Percentiles rank a stretch among this genome's conserved stretches.
phyloP scores from a whole-genome alignment of 2,888 invertebrate genomes.

The Perithous albicinctus region DNA sequence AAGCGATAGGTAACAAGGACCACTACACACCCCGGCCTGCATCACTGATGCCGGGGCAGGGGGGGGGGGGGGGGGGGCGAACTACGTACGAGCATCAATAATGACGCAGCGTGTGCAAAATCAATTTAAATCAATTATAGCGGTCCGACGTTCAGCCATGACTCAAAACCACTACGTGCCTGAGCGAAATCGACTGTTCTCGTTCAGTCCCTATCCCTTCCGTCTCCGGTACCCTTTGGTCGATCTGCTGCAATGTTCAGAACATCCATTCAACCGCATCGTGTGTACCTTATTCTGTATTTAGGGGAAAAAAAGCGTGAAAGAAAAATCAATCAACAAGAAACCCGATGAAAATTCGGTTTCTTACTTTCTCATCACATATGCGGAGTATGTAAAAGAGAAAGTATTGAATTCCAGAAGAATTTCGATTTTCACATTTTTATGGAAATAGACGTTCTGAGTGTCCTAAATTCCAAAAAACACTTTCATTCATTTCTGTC shows the following conservation, averaged over 20 bases:
- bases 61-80: no score
- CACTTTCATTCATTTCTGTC: no score
- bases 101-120: slow-evolving; percentile 77
- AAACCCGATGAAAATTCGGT: no score
- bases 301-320: no score
- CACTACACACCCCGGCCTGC: background rate
- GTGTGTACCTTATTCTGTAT: slow-evolving; percentile 40
- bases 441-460: no score
- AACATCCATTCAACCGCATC: slow-evolving; percentile 56
- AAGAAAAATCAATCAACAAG: no score
- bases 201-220: slow-evolving; percentile 10
- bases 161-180: slow-evolving; percentile 68
- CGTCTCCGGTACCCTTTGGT: slow-evolving; percentile 38
- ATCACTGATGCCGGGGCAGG: slow-evolving; percentile 15
- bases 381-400: no score
- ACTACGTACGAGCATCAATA: slow-evolving; percentile 74
- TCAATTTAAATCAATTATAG: slow-evolving; percentile 80
- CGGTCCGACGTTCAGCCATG: slow-evolving; percentile 65
- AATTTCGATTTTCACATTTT: no score
- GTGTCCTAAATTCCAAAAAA: no score
- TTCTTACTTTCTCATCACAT: no score
- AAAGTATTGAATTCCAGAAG: no score
- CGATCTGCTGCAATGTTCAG: slow-evolving; percentile 42
- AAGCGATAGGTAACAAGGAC: slow-evolving; percentile 12
- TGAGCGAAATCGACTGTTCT: slow-evolving; percentile 17